Evolutionary conservation across 2,113 vertebrate genomes (phyloP).

Genomic region (Caranx melampygus): DNA sequence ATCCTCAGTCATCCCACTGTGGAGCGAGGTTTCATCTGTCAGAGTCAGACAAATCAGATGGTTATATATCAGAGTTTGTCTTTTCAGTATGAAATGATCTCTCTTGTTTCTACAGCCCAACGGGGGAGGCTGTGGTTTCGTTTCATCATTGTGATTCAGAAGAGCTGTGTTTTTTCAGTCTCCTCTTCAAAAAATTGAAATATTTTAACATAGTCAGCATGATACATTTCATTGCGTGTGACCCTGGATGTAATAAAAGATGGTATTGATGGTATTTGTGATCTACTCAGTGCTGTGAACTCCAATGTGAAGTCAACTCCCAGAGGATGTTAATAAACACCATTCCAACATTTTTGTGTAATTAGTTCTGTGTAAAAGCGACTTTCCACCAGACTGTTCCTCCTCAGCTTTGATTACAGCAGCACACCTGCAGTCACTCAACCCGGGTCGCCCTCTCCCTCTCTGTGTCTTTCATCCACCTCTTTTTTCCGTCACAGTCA

Average conservation of each 20-base stretch:
- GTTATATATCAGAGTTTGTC: background rate
- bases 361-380: conserved; percentile 36
- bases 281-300: background rate
- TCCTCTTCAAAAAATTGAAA: background rate
- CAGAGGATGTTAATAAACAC: conserved; percentile 27
- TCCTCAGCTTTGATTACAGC: conserved; percentile 29
- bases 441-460: background rate
- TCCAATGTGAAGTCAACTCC: background rate
- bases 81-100: background rate
- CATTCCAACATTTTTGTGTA: conserved; percentile 48
- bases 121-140: background rate
- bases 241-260: background rate
- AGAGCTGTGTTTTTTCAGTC: no score
- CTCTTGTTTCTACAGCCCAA: background rate
- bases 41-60: background rate
- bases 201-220: background rate
- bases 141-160: no score
- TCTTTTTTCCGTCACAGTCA: conserved; percentile 67
- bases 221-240: background rate
- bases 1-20: background rate
- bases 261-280: background rate
- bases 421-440: conserved; percentile 38
- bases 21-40: background rate
- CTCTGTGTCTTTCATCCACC: background rate
- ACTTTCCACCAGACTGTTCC: conserved; percentile 32